phyloP scores from a whole-genome alignment of 1,140 invertebrate genomes.

The Zaprionus gabonicus region DNA sequence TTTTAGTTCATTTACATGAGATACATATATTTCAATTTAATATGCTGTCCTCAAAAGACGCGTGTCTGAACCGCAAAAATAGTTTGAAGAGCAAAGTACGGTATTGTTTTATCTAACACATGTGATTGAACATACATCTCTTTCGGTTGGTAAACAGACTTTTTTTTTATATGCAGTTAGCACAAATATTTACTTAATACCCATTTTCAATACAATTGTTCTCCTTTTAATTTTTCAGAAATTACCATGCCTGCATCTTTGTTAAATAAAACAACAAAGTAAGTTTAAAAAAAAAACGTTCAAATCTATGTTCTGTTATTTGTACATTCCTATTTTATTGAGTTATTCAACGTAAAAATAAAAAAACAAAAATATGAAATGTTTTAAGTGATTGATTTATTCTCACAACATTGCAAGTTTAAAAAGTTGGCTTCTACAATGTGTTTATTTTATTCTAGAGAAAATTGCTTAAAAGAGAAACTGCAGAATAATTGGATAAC shows the following conservation, averaged over 20 bases:
- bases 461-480: constrained; percentile 45
- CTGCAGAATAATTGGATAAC: constrained; percentile 78
- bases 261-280: constrained; percentile 48
- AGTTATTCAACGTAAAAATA: too few species aligned
- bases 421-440: background rate
- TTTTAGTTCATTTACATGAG: too few species aligned
- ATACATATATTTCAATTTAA: background rate
- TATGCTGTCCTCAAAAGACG: background rate
- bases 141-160: background rate
- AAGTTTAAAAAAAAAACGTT: constrained; percentile 36
- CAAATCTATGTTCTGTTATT: background rate
- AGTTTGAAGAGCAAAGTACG: too few species aligned
- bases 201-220: background rate
- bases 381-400: too few species aligned
- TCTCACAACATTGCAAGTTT: background rate
- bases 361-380: too few species aligned
- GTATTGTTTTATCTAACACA: too few species aligned
- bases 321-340: background rate
- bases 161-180: background rate
- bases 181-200: background rate
- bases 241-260: constrained; percentile 67
- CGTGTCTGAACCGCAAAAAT: too few species aligned
- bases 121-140: too few species aligned
- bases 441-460: constrained; percentile 23
- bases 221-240: constrained; percentile 58